Evolutionary conservation across 53 echinoderm and acorn worm genomes (phyloP).

Genomic region (Antedon mediterranea): DNA sequence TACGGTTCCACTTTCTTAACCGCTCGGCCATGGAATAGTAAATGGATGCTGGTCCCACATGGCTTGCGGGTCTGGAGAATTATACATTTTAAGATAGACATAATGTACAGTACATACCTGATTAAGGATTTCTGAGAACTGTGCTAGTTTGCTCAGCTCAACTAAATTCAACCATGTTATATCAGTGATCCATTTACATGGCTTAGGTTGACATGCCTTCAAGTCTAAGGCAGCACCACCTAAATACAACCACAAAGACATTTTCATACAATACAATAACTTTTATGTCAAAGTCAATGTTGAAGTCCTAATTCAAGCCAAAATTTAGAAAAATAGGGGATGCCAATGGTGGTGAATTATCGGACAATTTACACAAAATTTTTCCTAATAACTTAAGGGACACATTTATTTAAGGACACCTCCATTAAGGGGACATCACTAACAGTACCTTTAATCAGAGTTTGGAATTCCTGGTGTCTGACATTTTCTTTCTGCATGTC

Average conservation of each 20-base stretch:
- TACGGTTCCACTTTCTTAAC: too few relatives aligned
- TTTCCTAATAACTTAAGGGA: too few relatives aligned
- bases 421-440: too few relatives aligned
- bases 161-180: slow-evolving; percentile 94
- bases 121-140: slow-evolving; percentile 71
- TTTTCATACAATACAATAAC: too few relatives aligned
- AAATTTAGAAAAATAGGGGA: neutral
- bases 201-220: slow-evolving; percentile 78
- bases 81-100: too few relatives aligned
- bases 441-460: slow-evolving; percentile 97
- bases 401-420: too few relatives aligned
- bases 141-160: slow-evolving; percentile 81
- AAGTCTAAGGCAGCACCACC: slow-evolving; percentile 95
- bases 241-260: neutral
- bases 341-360: too few relatives aligned
- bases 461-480: slow-evolving; percentile 85
- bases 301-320: neutral
- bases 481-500: slow-evolving; percentile 70
- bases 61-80: too few relatives aligned
- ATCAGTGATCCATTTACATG: slow-evolving; percentile 91
- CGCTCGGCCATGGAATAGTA: too few relatives aligned
- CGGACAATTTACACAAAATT: too few relatives aligned
- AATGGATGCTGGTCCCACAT: too few relatives aligned
- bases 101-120: slow-evolving; percentile 43
- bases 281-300: neutral